Percentiles rank a stretch among this genome's conserved stretches.
These are phyloP conservation scores for Euthynnus affinis DNA, from an alignment of 2,797 vertebrate genomes.

Conservation along the genomic window DNA sequence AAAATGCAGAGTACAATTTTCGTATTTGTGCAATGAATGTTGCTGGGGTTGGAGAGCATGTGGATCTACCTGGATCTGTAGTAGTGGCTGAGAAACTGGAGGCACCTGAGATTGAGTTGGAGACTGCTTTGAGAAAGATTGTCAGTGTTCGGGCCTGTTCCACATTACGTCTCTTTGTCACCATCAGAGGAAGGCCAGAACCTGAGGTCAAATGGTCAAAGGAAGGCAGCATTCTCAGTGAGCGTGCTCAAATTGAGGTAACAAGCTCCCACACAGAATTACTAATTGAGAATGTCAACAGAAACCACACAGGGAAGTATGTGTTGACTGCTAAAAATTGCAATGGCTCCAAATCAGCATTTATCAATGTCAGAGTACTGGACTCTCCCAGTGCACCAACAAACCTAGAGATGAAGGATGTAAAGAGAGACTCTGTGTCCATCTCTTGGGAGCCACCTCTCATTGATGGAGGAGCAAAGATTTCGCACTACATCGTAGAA, in stretches of 20 bases:
- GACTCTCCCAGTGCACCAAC: conserved; percentile 95
- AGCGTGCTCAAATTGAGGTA: conserved; percentile 93
- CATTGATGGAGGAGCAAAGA: conserved; percentile 97
- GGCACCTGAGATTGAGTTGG: conserved; percentile 96
- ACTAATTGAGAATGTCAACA: conserved; percentile 95
- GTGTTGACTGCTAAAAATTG: conserved; percentile 93
- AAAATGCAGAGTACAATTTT: conserved; percentile 95
- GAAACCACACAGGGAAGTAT: conserved; percentile 97
- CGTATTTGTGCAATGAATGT: conserved; percentile 93
- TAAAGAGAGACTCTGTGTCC: conserved; percentile 92
- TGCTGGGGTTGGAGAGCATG: conserved; percentile 93
- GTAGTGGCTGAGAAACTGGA: conserved; percentile 91
- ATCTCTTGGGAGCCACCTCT: conserved; percentile 95
- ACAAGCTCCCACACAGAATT: conserved; percentile 93
- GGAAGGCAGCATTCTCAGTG: conserved; percentile 90
- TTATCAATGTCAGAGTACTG: conserved; percentile 95
- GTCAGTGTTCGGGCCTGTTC: conserved; percentile 92
- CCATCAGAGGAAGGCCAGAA: conserved; percentile 94
- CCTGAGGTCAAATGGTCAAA: conserved; percentile 98
- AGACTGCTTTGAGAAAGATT: conserved; percentile 93
- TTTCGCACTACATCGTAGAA: conserved; percentile 96
- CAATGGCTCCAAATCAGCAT: conserved; percentile 94
- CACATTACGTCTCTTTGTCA: conserved; percentile 92
- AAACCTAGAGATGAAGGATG: conserved; percentile 92
- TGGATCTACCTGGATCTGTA: conserved; percentile 88